Conservation (phyloP, 2,113 vertebrate species). For the Eleginops maclovinus region DNA sequence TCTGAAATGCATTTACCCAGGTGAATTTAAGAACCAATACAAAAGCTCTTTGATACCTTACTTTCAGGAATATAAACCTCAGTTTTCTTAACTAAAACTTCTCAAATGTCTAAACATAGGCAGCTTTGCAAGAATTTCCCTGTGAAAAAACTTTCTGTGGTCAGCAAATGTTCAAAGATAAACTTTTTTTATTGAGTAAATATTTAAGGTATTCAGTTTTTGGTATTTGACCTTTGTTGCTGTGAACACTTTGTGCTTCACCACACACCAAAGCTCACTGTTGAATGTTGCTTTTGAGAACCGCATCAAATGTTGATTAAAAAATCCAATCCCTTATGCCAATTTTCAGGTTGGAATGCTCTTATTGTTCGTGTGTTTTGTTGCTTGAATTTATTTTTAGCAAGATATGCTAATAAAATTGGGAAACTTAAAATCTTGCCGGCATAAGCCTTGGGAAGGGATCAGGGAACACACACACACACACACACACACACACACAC, state of each 20-base stretch:
- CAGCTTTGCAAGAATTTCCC: not conserved
- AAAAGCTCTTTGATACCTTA: not conserved
- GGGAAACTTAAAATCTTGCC: not conserved
- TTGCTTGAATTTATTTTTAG: slow-evolving; percentile 24
- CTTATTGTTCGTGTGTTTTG: slow-evolving; percentile 15
- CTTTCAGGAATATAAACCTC: not conserved
- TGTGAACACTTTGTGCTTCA: not conserved
- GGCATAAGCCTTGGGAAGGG: slow-evolving; percentile 20
- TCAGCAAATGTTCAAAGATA: not conserved
- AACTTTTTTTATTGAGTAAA: not conserved
- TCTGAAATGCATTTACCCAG: not conserved
- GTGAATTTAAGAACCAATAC: not conserved
- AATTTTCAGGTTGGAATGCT: slow-evolving; percentile 3
- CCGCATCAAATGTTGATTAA: not conserved
- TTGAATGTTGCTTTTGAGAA: not conserved
- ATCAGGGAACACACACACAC: slow-evolving; percentile 16
- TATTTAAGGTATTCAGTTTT: slow-evolving; percentile 13
- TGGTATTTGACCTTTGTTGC: not conserved
- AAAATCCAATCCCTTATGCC: not conserved
- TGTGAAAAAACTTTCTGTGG: not conserved
- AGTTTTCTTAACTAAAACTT: not conserved
- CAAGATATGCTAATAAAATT: slow-evolving; percentile 34
- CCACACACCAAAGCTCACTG: not conserved
- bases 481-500: not conserved
- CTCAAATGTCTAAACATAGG: not conserved